A percentile compares a stretch with the other conserved stretches of the same genome.
Evolutionary conservation across 1,140 invertebrate species (phyloP).

Genomic region (Geopemphigus sp.): DNA sequence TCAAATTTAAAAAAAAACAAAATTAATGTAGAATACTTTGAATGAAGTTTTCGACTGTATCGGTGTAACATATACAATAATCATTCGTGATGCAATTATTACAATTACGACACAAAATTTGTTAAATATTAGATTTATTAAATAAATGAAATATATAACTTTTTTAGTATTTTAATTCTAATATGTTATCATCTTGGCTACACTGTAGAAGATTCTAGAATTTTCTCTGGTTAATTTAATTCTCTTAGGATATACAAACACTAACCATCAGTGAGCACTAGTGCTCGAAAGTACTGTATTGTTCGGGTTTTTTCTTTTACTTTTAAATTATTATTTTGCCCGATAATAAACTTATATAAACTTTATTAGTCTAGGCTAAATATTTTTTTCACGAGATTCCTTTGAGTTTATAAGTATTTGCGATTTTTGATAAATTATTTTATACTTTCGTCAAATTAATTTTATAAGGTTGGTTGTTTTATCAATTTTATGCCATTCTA

Average conservation of each 20-base stretch:
- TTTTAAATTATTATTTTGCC: neutral
- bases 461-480: neutral
- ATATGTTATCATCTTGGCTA: constrained; percentile 28
- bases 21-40: too few relatives aligned
- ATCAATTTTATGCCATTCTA: neutral
- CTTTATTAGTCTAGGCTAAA: too few relatives aligned
- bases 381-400: too few relatives aligned
- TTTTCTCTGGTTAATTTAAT: constrained; percentile 20
- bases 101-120: neutral
- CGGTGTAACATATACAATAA: too few relatives aligned
- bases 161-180: too few relatives aligned
- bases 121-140: too few relatives aligned
- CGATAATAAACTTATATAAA: too few relatives aligned
- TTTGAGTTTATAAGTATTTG: neutral
- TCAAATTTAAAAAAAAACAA: too few relatives aligned
- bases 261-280: neutral
- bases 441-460: too few relatives aligned
- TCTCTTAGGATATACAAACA: neutral
- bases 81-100: too few relatives aligned
- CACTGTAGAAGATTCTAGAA: constrained; percentile 44
- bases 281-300: neutral
- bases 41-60: too few relatives aligned
- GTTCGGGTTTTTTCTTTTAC: neutral
- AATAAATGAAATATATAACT: too few relatives aligned
- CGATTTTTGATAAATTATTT: neutral